Evolutionary conservation across 2,888 invertebrate species (phyloP), one percentile per base, ranked within the genome.

Genomic region (Nemurella pictetii): DNA sequence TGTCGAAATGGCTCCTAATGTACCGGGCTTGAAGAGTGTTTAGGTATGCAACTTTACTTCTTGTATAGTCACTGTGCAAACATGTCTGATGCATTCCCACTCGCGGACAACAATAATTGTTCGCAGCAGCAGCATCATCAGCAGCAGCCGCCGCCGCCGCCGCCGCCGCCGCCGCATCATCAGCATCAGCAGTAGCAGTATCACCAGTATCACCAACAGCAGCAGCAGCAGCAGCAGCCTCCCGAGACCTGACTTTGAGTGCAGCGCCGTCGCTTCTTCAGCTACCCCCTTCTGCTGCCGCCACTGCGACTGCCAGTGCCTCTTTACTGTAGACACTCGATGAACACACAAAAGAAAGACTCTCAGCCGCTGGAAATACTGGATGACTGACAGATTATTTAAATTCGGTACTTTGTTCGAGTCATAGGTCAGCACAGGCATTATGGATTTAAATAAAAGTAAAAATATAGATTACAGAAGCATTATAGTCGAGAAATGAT

Each of bases 11-110:
- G 12, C 78, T 5, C 29, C 9, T 78, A 29, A 30, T 27, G 28
- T 29, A 30, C n/a, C 4, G 78, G n/a, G 9, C 35, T 28, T 78
- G 78, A 78, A 29, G 78, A 78, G 78, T 27, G 28, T 55, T 55
- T 78, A 29, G 78, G 78, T 78, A 78, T 78, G 78, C n/a, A 30
- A 78, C 78, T 78, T 29, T 29, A 78, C 78, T 78, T 55, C 55
- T 35, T 78, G 78, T 78, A 78, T 30, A 78, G 78, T 78, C 78
- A 78, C 78, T 78, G n/a, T n/a, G n/a, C 30, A 78, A 78, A 78
- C 78, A 78, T 28, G 28, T 26, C 28, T 78, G 29, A 27, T 78
- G 78, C 26, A 28, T 28, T 30, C 29, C 78, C 20, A 55, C 55
- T 55, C 55, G 2, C 55, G 55, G 55, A 55, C 55, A 55, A 55